Evolutionary conservation across 2,888 invertebrate species (phyloP).

Genomic region (Perizoma affinitatum): DNA sequence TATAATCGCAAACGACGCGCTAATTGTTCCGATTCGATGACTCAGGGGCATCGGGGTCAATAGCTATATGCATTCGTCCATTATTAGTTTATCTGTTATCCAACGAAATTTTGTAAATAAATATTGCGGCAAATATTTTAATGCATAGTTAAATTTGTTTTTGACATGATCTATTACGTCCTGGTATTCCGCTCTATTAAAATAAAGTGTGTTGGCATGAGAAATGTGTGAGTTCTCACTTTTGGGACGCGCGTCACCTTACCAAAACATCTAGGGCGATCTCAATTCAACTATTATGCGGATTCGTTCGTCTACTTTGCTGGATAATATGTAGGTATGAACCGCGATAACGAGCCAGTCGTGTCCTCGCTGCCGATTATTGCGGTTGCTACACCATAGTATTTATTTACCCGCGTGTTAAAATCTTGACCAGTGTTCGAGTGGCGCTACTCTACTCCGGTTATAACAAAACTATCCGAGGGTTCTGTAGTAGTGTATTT

Average conservation of each 20-base stretch:
- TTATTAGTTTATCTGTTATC: slow-evolving; percentile 22
- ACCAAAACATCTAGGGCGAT: slow-evolving; percentile 71
- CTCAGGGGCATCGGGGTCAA: slow-evolving; percentile 47
- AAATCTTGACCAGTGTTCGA: slow-evolving; percentile 48
- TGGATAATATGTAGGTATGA: slow-evolving; percentile 69
- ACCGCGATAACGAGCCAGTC: slow-evolving; percentile 79
- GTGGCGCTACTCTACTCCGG: slow-evolving; percentile 41
- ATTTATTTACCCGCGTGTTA: slow-evolving; percentile 54
- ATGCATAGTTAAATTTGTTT: slow-evolving; percentile 30
- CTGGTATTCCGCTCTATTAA: slow-evolving; percentile 32
- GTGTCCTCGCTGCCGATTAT: slow-evolving; percentile 78
- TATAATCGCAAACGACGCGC: slow-evolving; percentile 51
- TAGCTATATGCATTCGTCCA: slow-evolving; percentile 34
- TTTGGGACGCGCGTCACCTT: slow-evolving; percentile 72
- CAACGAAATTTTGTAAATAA: slow-evolving; percentile 9
- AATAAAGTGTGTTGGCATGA: slow-evolving; percentile 48
- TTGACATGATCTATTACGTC: slow-evolving; percentile 30
- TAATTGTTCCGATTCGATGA: slow-evolving; percentile 55
- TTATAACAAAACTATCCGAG: slow-evolving; percentile 57
- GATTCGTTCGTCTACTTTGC: slow-evolving; percentile 65
- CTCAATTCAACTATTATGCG: slow-evolving; percentile 64
- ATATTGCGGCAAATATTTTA: slow-evolving; percentile 32
- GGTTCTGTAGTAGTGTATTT: slow-evolving; percentile 49
- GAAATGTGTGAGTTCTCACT: slow-evolving; percentile 55
- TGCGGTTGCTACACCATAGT: slow-evolving; percentile 71